phyloP scores from a whole-genome alignment of 2,797 vertebrate species.

The Hyperoplus lanceolatus region DNA sequence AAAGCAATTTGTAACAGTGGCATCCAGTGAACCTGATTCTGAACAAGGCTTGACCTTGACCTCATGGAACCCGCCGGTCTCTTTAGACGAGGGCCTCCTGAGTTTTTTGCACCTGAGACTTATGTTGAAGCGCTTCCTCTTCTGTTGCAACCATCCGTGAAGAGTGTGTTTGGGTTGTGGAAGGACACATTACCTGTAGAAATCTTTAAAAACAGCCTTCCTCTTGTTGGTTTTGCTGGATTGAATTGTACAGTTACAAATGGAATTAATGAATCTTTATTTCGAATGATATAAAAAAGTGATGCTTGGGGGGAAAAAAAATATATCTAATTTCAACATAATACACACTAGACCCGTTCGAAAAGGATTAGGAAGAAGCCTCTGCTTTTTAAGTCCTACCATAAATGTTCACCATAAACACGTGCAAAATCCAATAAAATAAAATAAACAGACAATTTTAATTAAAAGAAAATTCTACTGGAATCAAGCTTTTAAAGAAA shows the following conservation, averaged over 20 bases:
- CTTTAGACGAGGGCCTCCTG: conserved; percentile 29
- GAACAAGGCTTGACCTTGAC: conserved; percentile 58
- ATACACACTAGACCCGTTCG: no score
- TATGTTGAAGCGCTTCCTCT: conserved; percentile 39
- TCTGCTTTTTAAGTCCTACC: no score
- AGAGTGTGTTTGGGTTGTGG: conserved; percentile 10
- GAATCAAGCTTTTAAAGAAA: no score
- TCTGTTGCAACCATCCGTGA: conserved; percentile 20
- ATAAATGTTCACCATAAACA: no score
- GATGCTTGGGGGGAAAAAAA: no score
- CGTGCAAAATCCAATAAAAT: no score
- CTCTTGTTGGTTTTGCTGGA: background rate
- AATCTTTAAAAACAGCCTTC: background rate
- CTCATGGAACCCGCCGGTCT: conserved; percentile 53
- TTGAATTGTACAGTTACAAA: background rate
- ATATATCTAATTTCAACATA: no score
- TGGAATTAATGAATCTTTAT: no score
- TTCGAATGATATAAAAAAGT: no score
- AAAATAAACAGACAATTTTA: no score
- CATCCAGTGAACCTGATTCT: conserved; percentile 52
- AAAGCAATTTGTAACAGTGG: conserved; percentile 57
- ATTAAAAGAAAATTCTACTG: no score
- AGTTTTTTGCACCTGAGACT: conserved; percentile 27
- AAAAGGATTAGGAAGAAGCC: no score
- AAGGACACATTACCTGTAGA: conserved; percentile 14